Base-by-base conservation (phyloP, 2,797 vertebrate species). In the Gymnothorax reevesii region DNA sequence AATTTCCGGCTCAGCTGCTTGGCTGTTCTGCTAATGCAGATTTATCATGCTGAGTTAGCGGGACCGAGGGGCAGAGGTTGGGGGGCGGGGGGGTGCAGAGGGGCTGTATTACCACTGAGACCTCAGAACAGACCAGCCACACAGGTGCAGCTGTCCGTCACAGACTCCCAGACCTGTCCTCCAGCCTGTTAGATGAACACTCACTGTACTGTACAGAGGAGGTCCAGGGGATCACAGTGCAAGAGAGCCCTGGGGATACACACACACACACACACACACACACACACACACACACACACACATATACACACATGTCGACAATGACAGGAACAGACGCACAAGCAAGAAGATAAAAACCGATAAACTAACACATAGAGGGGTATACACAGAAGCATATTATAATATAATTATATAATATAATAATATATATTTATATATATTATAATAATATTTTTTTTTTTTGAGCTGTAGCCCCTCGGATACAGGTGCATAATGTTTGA, bases 131-230 rank as follows among this genome's bases (percentile, higher is more conserved):
- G 57, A 86, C 64, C 57, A 33, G 60, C n/a, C 17, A 79, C 33
- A 4, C 69, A 57, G 71, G 66, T 20, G 33, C 33, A 42, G 33
- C 8, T 71, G 27, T n/a, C 82, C 17, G 27, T 60, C n/a, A 20
- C 15, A 83, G 12, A 33, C 57, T 60, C 82, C 82, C 25, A 8
- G 22, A 10, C n/a, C n/a, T 25, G 57, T 42, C 4, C 57, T 25
- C 55, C 59, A 25, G 22, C 71, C 33, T 77, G n/a, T 20, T 42
- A 82, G 62, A 57, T 86, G 85, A 59, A 69, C 75, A 82, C 42
- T 71, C 66, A 66, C 79, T 57, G 85, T 82, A 86, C 85, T 86
- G 85, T 69, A 82, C 54, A 25, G 69, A 79, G 62, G 42, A 7
- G 59, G 27, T 13, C 25, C 2, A 1, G 77, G 12, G 27, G 77